A percentile compares a stretch with the other conserved stretches of the same genome.
Conservation (phyloP, 1,140 invertebrate species). For the Lerema accius region DNA sequence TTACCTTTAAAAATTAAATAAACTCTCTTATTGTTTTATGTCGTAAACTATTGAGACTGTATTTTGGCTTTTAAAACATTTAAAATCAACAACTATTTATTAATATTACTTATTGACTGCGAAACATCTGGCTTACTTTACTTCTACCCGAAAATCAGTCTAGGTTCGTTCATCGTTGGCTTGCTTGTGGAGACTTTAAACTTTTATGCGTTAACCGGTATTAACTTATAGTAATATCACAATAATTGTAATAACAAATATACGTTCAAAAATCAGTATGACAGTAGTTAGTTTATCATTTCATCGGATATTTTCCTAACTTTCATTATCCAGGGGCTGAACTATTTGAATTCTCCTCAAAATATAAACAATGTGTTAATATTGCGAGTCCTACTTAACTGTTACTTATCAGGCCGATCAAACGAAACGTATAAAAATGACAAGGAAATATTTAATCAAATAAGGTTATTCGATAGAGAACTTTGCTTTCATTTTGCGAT, state of each 20-base stretch:
- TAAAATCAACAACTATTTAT: slow-evolving; percentile 71
- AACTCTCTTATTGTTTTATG: slow-evolving; percentile 78
- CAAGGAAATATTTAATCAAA: too few species aligned
- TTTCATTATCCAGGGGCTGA: too few species aligned
- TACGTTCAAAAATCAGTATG: slow-evolving; percentile 43
- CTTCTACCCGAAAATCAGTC: slow-evolving; percentile 80
- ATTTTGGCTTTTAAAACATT: slow-evolving; percentile 73
- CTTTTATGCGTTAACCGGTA: slow-evolving; percentile 46
- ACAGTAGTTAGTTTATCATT: slow-evolving; percentile 35
- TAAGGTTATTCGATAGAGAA: too few species aligned
- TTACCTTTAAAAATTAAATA: slow-evolving; percentile 81
- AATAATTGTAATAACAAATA: slow-evolving; percentile 56
- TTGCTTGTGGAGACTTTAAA: slow-evolving; percentile 55
- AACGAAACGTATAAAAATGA: too few species aligned
- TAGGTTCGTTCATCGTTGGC: slow-evolving; percentile 70
- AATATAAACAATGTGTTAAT: too few species aligned
- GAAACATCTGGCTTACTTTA: slow-evolving; percentile 74
- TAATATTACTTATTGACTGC: slow-evolving; percentile 73
- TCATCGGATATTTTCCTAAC: too few species aligned
- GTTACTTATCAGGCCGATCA: too few species aligned
- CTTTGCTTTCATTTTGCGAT: too few species aligned
- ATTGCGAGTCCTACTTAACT: too few species aligned
- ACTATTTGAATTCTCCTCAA: too few species aligned
- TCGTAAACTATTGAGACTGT: slow-evolving; percentile 73
- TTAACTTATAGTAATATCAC: slow-evolving; percentile 79